phyloP scores from a whole-genome alignment of 2,888 invertebrate species.

The Acronicta aceris region DNA sequence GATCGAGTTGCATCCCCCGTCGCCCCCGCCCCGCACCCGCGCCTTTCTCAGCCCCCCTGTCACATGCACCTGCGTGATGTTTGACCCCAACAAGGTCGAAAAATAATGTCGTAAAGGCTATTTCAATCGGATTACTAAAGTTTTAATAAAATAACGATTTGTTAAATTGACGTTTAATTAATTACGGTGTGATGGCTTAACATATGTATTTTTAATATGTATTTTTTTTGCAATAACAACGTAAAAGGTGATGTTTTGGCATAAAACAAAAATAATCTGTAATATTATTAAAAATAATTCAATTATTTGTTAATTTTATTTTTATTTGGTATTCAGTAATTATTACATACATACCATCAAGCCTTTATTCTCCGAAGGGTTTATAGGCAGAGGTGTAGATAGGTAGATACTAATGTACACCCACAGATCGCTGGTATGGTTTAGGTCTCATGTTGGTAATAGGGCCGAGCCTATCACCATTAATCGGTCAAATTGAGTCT shows the following conservation, averaged over 20 bases:
- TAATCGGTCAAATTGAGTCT: too few relatives aligned
- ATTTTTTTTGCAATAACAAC: not conserved
- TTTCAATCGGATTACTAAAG: constrained; percentile 25
- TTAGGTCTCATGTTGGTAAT: too few relatives aligned
- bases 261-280: not conserved
- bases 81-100: constrained; percentile 62
- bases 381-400: too few relatives aligned
- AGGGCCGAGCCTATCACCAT: too few relatives aligned
- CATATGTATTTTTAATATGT: not conserved
- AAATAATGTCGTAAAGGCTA: constrained; percentile 42
- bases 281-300: not conserved
- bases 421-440: too few relatives aligned
- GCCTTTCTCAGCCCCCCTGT: constrained; percentile 14
- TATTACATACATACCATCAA: too few relatives aligned
- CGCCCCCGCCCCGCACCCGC: constrained; percentile 23
- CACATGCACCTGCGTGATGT: constrained; percentile 52
- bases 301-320: not conserved
- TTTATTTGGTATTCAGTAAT: not conserved
- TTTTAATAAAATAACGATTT: constrained; percentile 37
- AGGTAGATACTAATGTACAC: too few relatives aligned
- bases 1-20: constrained; percentile 67
- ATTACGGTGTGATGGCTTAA: constrained; percentile 1
- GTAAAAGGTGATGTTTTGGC: not conserved
- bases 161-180: constrained; percentile 19
- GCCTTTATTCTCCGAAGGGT: too few relatives aligned